Conservation (phyloP, 1,140 invertebrate genomes). For the Wiebesia pumilae region DNA sequence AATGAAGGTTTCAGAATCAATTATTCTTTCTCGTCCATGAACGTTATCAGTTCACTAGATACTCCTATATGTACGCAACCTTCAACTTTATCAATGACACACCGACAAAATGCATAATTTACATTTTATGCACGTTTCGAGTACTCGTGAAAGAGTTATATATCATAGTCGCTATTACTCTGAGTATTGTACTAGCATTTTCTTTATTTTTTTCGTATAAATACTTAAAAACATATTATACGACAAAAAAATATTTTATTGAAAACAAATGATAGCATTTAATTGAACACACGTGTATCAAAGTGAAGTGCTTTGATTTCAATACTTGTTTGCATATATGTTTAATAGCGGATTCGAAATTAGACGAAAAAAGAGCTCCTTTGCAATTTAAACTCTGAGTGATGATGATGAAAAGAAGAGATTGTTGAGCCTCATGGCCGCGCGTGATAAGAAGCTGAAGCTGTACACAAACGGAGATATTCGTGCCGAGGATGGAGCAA, state of each 20-base stretch:
- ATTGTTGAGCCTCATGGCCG: neutral
- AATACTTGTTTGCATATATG: neutral
- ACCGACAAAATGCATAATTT: neutral
- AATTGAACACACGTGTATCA: no score
- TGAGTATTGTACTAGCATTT: neutral
- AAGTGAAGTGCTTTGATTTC: neutral
- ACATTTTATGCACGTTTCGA: neutral
- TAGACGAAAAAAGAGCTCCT: neutral
- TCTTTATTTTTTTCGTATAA: no score
- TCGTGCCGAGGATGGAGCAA: slow-evolving; percentile 19
- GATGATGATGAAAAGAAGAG: slow-evolving; percentile 25
- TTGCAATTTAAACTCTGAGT: neutral
- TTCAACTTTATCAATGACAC: slow-evolving; percentile 14
- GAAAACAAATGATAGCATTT: no score
- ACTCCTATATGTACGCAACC: neutral
- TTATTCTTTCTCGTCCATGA: slow-evolving; percentile 6
- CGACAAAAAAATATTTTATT: no score
- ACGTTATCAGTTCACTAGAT: neutral
- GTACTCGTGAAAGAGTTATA: neutral
- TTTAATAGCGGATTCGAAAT: neutral
- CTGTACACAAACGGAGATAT: neutral
- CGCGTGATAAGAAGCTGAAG: slow-evolving; percentile 14
- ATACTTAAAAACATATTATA: no score
- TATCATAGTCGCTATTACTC: neutral
- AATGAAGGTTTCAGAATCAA: slow-evolving; percentile 14